phyloP scores from a whole-genome alignment of 2,113 vertebrate genomes.

The Plecotus auritus region DNA sequence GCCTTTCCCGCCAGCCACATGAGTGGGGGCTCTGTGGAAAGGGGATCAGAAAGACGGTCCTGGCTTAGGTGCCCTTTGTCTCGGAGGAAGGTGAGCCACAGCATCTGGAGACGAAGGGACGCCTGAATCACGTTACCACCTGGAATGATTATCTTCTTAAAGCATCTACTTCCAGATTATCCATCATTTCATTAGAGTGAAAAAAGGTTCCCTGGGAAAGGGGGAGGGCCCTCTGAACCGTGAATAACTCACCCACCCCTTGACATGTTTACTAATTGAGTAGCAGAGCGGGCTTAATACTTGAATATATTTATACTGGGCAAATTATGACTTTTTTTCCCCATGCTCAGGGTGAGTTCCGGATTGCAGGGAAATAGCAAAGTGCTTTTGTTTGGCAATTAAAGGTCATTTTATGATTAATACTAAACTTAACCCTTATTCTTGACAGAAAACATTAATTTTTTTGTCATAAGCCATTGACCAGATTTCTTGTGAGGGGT shows the following conservation, averaged over 20 bases:
- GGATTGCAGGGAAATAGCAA: conserved; percentile 76
- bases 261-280: conserved; percentile 99
- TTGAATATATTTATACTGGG: conserved; percentile 83
- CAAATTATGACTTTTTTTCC: conserved; percentile 79
- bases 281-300: conserved; percentile 89
- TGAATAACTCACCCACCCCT: conserved; percentile 96
- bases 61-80: conserved; percentile 95
- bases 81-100: conserved; percentile 97
- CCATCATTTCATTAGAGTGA: conserved; percentile 99
- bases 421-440: conserved; percentile 75
- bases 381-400: conserved; percentile 78
- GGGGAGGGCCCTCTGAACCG: conserved; percentile 96
- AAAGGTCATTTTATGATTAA: conserved; percentile 79
- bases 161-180: conserved; percentile 99
- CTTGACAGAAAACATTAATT: conserved; percentile 76
- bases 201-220: conserved; percentile 97
- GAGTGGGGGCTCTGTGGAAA: conserved; percentile 75
- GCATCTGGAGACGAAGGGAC: conserved; percentile 99
- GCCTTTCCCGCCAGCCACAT: conserved; percentile 69
- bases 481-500: conserved; percentile 51
- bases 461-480: conserved; percentile 70
- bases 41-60: conserved; percentile 93
- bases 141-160: conserved; percentile 99
- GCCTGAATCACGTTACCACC: conserved; percentile 98
- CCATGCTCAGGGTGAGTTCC: conserved; percentile 73